Evolutionary conservation across 2,113 vertebrate species (phyloP).

Genomic region (Danionella cerebrum): DNA sequence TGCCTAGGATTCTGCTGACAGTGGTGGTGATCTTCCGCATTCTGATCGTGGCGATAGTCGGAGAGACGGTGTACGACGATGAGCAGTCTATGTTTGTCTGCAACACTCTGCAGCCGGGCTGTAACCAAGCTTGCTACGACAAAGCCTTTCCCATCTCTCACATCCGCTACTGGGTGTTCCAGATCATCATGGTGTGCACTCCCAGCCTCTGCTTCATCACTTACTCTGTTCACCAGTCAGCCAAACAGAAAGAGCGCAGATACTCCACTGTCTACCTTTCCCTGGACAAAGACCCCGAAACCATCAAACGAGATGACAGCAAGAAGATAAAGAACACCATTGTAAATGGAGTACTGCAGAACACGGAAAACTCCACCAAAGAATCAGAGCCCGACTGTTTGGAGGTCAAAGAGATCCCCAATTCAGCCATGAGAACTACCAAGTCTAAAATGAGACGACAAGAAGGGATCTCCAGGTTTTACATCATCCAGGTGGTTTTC

Average conservation of each 20-base stretch:
- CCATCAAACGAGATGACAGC: constrained; percentile 72
- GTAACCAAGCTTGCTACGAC: constrained; percentile 90
- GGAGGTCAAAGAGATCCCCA: constrained; percentile 78
- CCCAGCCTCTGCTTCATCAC: constrained; percentile 91
- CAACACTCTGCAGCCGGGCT: constrained; percentile 88
- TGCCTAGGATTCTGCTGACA: constrained; percentile 81
- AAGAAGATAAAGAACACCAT: constrained; percentile 84
- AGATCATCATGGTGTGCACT: constrained; percentile 91
- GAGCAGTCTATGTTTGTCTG: constrained; percentile 92
- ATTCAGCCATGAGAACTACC: constrained; percentile 69
- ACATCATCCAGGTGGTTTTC: constrained; percentile 91
- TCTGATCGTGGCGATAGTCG: constrained; percentile 86
- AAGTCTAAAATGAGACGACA: constrained; percentile 84
- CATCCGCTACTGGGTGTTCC: constrained; percentile 90
- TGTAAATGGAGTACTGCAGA: constrained; percentile 84
- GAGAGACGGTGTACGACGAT: constrained; percentile 91
- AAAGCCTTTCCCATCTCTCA: constrained; percentile 89
- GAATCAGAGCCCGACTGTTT: constrained; percentile 78
- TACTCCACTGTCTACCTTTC: constrained; percentile 80
- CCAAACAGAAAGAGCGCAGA: constrained; percentile 80
- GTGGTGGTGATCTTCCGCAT: constrained; percentile 94
- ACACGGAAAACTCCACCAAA: constrained; percentile 81
- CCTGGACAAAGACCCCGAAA: constrained; percentile 76
- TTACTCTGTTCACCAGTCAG: constrained; percentile 86
- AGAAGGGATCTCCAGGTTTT: constrained; percentile 89